Base-by-base conservation (phyloP, 2,113 vertebrate species). In the Merops nubicus region DNA sequence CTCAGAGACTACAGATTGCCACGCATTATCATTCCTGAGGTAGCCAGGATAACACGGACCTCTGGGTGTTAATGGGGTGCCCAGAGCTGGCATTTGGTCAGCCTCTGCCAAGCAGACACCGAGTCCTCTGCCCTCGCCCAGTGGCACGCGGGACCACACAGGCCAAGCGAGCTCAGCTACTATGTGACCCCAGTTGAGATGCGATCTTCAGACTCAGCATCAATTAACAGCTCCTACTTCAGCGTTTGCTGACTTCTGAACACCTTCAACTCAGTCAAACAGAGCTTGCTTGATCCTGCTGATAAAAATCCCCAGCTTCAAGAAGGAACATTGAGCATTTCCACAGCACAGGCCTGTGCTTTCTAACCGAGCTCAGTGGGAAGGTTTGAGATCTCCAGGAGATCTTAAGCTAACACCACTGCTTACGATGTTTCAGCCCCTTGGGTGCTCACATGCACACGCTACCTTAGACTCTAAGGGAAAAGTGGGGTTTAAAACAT, bases 401-500 rank as follows among this genome's bases (percentile, higher is more conserved):
- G 59, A 59, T 23, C 47, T 8, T 4, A 11, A 21, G 33, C 50
- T 33, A 26, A 60, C 81, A 6, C 3, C 23, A 7, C 26, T 9
- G 48, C 33, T 74, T 11, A 29, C 54, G 11, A 2, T 0, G 26
- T 4, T 29, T 38, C 53, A 33, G 43, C 33, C 23, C 50, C 59
- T 9, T 13, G 36, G 15, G 12, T 12, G 4, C 15, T 2, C 16
- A 3, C 25, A 1, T 6, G 1, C 23, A 63, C 5, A 63, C 5
- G 34, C 64, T 15, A 1, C 47, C 8, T 2, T 9, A 15, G 0
- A 5, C 36, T 22, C 50, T 5, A 8, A 45, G 42, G 47, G 51
- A 25, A 8, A 19, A 3, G 33, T 0, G 33, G 23, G 28, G 7
- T 56, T 74, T 21, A 18, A 42, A 29, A 36, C 0, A 6, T 0